Conservation (phyloP, 2,797 vertebrate genomes). For the Psittacula echo region DNA sequence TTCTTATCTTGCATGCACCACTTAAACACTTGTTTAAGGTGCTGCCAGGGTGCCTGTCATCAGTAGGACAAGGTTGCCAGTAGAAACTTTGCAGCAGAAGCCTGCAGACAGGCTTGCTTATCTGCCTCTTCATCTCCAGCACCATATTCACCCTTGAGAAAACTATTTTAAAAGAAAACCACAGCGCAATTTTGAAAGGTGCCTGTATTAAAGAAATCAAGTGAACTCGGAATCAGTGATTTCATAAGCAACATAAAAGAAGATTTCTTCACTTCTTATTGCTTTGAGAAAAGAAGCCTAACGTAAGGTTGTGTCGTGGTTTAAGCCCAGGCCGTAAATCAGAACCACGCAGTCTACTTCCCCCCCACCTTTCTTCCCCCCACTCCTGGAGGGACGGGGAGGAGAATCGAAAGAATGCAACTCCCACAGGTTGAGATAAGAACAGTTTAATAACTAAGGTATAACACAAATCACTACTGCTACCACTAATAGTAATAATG, state of each 20-base stretch:
- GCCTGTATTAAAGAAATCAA: neutral
- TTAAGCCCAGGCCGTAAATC: no score
- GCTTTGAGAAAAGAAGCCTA: neutral
- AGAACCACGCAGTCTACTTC: no score
- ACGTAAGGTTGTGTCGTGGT: neutral
- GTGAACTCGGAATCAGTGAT: neutral
- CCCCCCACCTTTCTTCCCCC: no score
- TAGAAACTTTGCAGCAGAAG: neutral
- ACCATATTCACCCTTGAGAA: neutral
- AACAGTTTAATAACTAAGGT: no score
- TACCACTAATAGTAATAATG: no score
- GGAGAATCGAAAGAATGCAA: no score
- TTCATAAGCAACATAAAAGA: neutral
- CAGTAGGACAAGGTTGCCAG: neutral
- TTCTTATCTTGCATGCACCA: neutral
- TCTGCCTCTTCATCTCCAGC: neutral
- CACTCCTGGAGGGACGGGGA: no score
- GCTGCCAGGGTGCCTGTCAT: neutral
- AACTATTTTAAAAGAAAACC: neutral
- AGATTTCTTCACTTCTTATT: neutral
- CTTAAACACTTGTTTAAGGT: neutral
- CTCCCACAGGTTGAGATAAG: no score
- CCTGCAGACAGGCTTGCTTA: neutral
- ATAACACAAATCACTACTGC: no score
- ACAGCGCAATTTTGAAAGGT: neutral